Evolutionary conservation across 2,888 invertebrate genomes (phyloP).

Genomic region (Lepidonotus clava): DNA sequence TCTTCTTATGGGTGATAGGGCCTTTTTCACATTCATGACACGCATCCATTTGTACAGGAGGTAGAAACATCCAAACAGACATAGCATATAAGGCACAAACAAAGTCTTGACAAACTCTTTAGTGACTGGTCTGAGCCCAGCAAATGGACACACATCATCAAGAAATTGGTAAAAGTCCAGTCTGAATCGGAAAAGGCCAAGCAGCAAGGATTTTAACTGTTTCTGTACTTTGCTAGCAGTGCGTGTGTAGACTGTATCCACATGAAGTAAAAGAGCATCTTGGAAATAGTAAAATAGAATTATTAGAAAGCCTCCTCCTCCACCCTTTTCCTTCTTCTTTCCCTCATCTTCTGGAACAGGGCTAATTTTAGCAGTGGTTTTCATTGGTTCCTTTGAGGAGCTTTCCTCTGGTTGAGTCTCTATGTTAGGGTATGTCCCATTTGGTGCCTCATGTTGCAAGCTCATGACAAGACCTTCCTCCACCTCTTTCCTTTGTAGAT

Average conservation of each 20-base stretch:
- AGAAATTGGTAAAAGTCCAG: conserved; percentile 59
- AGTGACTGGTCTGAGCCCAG: conserved; percentile 52
- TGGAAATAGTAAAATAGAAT: conserved; percentile 62
- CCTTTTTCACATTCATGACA: background rate
- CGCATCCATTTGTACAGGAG: background rate
- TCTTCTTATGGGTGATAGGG: background rate
- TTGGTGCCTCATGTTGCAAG: conserved; percentile 6
- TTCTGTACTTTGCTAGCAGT: conserved; percentile 52
- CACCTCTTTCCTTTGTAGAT: background rate
- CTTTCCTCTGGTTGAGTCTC: background rate
- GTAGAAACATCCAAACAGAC: conserved; percentile 52
- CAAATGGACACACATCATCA: conserved; percentile 57
- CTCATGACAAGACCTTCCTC: conserved; percentile 27
- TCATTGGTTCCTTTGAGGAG: background rate
- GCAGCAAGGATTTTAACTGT: conserved; percentile 54
- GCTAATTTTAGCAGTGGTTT: background rate
- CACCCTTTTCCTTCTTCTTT: conserved; percentile 6
- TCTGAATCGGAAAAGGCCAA: conserved; percentile 57
- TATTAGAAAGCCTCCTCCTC: conserved; percentile 47
- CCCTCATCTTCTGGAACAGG: background rate
- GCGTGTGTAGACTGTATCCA: conserved; percentile 57
- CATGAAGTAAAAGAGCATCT: conserved; percentile 58
- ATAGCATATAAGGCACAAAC: conserved; percentile 55
- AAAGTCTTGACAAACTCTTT: conserved; percentile 56
- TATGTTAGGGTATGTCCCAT: background rate